Base-by-base conservation (phyloP, 2,888 invertebrate species). In the Acrocyrtus sp. region DNA sequence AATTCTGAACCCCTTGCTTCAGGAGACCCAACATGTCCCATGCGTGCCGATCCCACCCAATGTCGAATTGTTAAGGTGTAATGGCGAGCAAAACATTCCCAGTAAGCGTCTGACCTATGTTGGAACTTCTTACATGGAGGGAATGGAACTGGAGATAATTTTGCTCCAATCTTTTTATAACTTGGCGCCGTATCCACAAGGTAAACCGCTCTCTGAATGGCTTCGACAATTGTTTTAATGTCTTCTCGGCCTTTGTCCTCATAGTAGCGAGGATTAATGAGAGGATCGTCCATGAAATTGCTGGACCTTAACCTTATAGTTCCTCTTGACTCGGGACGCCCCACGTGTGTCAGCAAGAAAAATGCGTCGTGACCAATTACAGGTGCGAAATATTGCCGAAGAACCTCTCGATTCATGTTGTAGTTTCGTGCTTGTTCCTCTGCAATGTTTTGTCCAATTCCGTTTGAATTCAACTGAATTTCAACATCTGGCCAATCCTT, bases 251-350 rank as follows among this genome's bases (percentile, higher is more conserved):
- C 22, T 4, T 51, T 41, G 8, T 72, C 56, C 3, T 75, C 72
- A 3, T 72, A 74, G 58, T 80, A 80, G 12, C 65, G 70, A 2
- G 79, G 79, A 51, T 79, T 74, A n/a, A 79, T 79, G 2, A 70
- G 10, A 5, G 39, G 24, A 27, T 63, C 62, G 12, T 51, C 57
- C 1, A 29, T 48, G 8, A 50, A 74, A 47, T 77, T 26, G 0
- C 41, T 29, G 10, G 60, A 58, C 10, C 19, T 34, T 0, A 79
- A 65, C 29, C 27, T 51, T 1, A 79, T 60, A 8, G 43, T 47
- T 2, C 80, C 80, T 24, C 78, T 27, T 0, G 74, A 57, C 43
- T 73, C 54, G 0, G 80, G 80, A 15, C 80, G 57, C 6, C 62
- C 72, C 10, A 57, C 54, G 8, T 74, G 39, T 12, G 73, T 54